Base-by-base conservation (phyloP, 2,888 invertebrate genomes). In the Eilema depressum region DNA sequence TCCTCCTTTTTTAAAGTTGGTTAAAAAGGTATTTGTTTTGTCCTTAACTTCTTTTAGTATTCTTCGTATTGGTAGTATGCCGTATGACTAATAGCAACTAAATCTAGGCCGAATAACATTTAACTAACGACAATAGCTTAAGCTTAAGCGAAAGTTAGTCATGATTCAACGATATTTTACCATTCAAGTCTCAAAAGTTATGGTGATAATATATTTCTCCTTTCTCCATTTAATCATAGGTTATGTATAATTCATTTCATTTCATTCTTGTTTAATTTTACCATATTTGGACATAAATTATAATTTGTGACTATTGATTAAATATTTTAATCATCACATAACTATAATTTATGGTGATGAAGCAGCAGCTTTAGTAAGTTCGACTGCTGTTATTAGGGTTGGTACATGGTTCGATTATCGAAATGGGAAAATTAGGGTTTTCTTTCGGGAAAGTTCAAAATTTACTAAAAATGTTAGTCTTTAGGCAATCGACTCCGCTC, bases 161-260 rank as follows among this genome's bases (percentile, higher is more conserved):
- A n/a, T 80, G 83, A 85, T 81, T 85, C 79, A 84, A 81, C 80
- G 25, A 37, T 60, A 60, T 66, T 66, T 41, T 41, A 66, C 59
- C 17, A 53, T 12, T 53, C 47, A 28, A 47, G n/a, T 69, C 63
- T 79, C 79, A 83, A 84, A 86, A 84, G 81, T 85, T 85, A 83
- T 81, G 80, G 78, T 79, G 80, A 73, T 65, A 14, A 60, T 75
- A 73, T 75, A 73, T 73, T 70, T 73, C 75, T 80, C 80, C 84
- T 88, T 89, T 88, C 88, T 83, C 83, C 77, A 73, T 70, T 85
- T 75, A 82, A 77, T 86, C 82, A n/a, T n/a, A n/a, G n/a, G n/a
- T 85, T 80, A 78, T 75, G 17, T 84, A 81, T 60, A 60, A 17
- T 60, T 60, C 14, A 56, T 56, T 56, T 41, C 37, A 33, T 8